These are phyloP conservation scores for Antrozous pallidus DNA, from an alignment of 2,797 vertebrate genomes.

Conservation along the genomic window DNA sequence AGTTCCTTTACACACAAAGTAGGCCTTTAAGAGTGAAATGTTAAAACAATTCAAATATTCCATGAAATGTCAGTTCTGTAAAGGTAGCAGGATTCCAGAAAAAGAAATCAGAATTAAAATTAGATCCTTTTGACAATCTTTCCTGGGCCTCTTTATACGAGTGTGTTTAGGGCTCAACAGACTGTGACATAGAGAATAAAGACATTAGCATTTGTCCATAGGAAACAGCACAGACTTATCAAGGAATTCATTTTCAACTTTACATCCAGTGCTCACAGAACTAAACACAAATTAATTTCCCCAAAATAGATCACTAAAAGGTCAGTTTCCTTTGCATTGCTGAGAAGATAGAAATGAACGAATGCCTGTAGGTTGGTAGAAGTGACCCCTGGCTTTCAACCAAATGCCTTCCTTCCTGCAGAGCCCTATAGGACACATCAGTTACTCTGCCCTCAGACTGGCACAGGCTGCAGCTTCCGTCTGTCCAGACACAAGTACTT, in stretches of 20 bases:
- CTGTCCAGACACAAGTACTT: neutral
- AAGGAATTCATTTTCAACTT: constrained; percentile 21
- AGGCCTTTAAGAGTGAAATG: neutral
- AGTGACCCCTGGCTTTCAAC: neutral
- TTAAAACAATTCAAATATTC: neutral
- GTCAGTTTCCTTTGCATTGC: neutral
- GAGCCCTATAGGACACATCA: neutral
- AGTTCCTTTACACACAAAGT: neutral
- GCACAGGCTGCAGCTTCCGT: neutral
- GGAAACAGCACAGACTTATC: neutral
- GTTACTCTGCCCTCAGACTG: neutral
- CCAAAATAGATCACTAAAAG: neutral
- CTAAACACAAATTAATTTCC: constrained; percentile 18
- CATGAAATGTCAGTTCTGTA: constrained; percentile 21
- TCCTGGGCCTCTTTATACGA: neutral
- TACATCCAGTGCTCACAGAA: neutral
- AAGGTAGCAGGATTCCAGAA: constrained; percentile 37
- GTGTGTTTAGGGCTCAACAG: neutral
- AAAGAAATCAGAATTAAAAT: neutral
- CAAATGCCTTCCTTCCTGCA: neutral
- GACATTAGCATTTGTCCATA: neutral
- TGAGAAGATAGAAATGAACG: neutral
- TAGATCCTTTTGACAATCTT: neutral
- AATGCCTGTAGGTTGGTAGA: neutral
- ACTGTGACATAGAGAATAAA: neutral